Percentiles rank a stretch among this genome's conserved stretches.
phyloP scores from a whole-genome alignment of 2,797 vertebrate species.

The Hylomyscus alleni region DNA sequence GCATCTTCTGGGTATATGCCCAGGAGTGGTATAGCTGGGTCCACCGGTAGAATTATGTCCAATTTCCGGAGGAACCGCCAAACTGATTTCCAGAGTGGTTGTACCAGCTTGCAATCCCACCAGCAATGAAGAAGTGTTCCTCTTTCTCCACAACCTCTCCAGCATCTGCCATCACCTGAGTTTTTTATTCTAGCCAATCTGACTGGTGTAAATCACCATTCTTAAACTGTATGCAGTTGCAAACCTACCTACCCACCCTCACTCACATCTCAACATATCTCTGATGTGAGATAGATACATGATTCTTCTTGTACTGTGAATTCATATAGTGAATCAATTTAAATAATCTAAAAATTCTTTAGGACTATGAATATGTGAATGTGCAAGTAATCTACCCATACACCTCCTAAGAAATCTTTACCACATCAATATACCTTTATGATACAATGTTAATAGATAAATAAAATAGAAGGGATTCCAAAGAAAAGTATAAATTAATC shows the following conservation, averaged over 20 bases:
- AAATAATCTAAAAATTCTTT: neutral
- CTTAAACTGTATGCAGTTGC: neutral
- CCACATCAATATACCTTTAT: neutral
- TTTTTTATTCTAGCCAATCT: too few species aligned
- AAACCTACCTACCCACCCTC: neutral
- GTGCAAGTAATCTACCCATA: neutral
- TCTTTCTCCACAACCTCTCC: too few species aligned
- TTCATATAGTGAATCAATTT: neutral
- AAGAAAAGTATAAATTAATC: neutral
- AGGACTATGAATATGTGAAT: neutral
- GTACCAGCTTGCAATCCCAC: too few species aligned
- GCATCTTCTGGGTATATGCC: too few species aligned
- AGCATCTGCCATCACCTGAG: too few species aligned
- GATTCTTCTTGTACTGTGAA: slow-evolving; percentile 2
- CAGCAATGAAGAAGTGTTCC: too few species aligned
- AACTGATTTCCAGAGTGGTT: too few species aligned
- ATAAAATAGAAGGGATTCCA: neutral
- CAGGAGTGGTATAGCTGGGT: too few species aligned
- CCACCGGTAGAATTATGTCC: too few species aligned
- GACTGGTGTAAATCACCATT: slow-evolving; percentile 45
- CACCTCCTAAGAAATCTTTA: neutral
- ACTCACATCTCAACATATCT: neutral
- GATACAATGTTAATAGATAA: neutral
- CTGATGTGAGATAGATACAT: neutral
- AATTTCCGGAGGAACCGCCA: too few species aligned